A percentile compares a stretch with the other conserved stretches of the same genome.
These are phyloP conservation scores for Drosophila varians DNA, from an alignment of 1,140 invertebrate species.

Conservation along the genomic window DNA sequence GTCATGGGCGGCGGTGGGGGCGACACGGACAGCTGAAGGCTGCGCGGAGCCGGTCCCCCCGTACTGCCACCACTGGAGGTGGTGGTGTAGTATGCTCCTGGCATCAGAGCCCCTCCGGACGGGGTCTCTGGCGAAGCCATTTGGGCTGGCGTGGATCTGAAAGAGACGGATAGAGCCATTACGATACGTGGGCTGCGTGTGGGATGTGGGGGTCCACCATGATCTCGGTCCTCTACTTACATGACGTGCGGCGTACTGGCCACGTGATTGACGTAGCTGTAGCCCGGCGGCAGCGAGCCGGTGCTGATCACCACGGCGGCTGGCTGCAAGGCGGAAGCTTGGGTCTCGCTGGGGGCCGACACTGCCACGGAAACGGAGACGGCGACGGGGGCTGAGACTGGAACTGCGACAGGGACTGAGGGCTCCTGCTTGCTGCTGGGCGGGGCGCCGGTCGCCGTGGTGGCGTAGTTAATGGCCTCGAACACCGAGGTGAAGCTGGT, in stretches of 20 bases:
- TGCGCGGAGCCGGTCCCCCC: slow-evolving; percentile 10
- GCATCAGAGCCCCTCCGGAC: slow-evolving; percentile 29
- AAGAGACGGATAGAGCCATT: neutral
- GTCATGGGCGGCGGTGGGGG: slow-evolving; percentile 61
- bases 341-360: no score
- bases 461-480: slow-evolving; percentile 65
- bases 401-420: neutral
- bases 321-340: neutral
- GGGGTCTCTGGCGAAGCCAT: slow-evolving; percentile 51
- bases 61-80: neutral
- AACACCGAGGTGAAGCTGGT: slow-evolving; percentile 49
- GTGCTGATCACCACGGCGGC: slow-evolving; percentile 34
- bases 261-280: slow-evolving; percentile 55
- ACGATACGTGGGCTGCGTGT: no score
- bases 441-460: slow-evolving; percentile 12
- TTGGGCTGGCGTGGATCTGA: slow-evolving; percentile 51
- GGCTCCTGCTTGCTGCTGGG: slow-evolving; percentile 29
- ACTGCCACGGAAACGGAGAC: no score
- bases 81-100: slow-evolving; percentile 42
- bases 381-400: neutral
- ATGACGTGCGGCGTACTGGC: slow-evolving; percentile 52
- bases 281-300: slow-evolving; percentile 45
- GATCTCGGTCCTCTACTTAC: slow-evolving; percentile 33
- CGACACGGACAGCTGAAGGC: slow-evolving; percentile 47
- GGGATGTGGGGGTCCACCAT: neutral